These are phyloP conservation scores for Pedicia rivosa DNA, from an alignment of 2,888 invertebrate genomes.

Conservation along the genomic window DNA sequence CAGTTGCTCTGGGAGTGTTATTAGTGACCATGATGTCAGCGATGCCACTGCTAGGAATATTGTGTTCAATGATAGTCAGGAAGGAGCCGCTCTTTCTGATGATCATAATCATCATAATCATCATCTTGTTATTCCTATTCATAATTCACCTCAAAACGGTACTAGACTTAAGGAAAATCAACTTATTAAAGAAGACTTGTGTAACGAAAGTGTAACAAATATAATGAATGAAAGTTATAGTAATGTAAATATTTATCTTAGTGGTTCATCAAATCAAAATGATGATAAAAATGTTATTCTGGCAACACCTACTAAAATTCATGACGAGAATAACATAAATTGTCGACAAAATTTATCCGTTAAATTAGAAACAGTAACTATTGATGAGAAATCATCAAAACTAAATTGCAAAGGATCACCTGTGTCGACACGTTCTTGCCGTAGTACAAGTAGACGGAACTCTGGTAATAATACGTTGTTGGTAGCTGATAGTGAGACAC, in stretches of 20 bases:
- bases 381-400: slow-evolving; percentile 8
- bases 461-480: slow-evolving; percentile 18
- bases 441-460: slow-evolving; percentile 6
- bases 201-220: no score
- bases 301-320: no score
- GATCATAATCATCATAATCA: background rate
- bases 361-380: slow-evolving; percentile 7
- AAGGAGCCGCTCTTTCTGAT: slow-evolving; percentile 18
- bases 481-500: slow-evolving; percentile 22
- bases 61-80: slow-evolving; percentile 30
- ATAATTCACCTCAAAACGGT: no score
- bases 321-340: slow-evolving; percentile 3
- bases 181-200: no score
- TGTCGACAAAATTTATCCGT: slow-evolving; percentile 10
- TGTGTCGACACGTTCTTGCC: background rate
- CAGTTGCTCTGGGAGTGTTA: slow-evolving; percentile 25
- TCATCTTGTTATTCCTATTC: slow-evolving; percentile 9
- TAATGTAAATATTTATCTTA: no score
- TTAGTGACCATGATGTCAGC: slow-evolving; percentile 29
- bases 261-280: no score
- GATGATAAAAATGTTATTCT: no score
- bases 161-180: no score
- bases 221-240: no score
- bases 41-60: slow-evolving; percentile 29
- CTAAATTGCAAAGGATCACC: slow-evolving; percentile 4